Percentiles rank a stretch among this genome's conserved stretches.
phyloP scores from a whole-genome alignment of 2,113 vertebrate genomes.

The Athene cunicularia region DNA sequence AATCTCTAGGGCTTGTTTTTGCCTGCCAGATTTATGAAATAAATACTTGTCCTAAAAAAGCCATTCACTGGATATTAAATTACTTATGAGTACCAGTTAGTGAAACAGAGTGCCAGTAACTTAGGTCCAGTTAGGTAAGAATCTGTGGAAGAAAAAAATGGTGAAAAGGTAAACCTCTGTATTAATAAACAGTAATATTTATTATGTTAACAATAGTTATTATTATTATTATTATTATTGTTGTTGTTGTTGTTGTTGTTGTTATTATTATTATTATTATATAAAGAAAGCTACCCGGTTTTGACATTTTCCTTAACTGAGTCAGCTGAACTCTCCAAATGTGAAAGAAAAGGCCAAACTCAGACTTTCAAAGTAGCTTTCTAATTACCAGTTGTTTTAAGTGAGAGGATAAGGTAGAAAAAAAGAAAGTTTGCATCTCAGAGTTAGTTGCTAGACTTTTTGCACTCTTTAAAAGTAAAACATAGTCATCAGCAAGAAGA shows the following conservation, averaged over 20 bases:
- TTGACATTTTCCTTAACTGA: not conserved
- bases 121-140: not conserved
- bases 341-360: not conserved
- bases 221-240: too few relatives aligned
- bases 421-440: not conserved
- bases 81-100: not conserved
- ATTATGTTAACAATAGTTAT: too few relatives aligned
- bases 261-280: too few relatives aligned
- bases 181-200: not conserved
- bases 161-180: not conserved
- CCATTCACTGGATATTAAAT: constrained; percentile 3
- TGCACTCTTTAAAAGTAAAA: not conserved
- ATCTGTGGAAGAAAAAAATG: not conserved
- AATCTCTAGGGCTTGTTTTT: not conserved
- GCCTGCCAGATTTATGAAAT: constrained; percentile 15
- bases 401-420: not conserved
- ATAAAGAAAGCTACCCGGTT: not conserved
- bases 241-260: too few relatives aligned
- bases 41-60: not conserved
- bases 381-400: not conserved
- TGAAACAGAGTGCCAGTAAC: not conserved
- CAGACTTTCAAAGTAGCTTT: not conserved
- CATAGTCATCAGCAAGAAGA: not conserved
- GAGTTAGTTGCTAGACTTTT: not conserved
- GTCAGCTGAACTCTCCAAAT: not conserved